Conservation (phyloP, 2,113 vertebrate species). For the Cygnus atratus region DNA sequence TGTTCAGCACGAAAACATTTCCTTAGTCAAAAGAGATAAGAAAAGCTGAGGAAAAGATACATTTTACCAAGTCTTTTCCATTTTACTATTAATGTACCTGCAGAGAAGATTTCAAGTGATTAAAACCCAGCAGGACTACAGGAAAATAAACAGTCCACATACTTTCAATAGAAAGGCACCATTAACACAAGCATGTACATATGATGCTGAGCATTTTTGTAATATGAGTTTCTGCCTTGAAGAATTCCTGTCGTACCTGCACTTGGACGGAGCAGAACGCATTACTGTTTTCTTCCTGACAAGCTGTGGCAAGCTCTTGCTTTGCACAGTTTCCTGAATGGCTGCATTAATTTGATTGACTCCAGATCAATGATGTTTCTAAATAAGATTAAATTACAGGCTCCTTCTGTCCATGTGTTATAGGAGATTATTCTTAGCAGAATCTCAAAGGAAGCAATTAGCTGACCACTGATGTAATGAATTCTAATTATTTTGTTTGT, state of each 20-base stretch:
- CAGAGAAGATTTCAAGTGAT: not conserved
- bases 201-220: not conserved
- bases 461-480: conserved; percentile 68
- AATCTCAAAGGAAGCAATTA: conserved; percentile 64
- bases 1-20: not conserved
- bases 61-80: not conserved
- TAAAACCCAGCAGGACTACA: not conserved
- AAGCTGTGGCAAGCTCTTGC: not conserved
- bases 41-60: not conserved
- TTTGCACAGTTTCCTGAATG: not conserved
- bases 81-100: not conserved
- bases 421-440: conserved; percentile 25
- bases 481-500: conserved; percentile 74
- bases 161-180: not conserved
- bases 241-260: not conserved
- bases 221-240: not conserved
- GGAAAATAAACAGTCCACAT: not conserved
- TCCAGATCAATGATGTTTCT: not conserved
- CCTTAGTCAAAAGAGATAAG: not conserved
- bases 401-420: conserved; percentile 6
- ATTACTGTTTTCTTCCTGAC: not conserved
- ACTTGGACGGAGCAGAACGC: not conserved
- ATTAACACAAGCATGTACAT: not conserved
- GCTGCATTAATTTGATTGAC: conserved; percentile 11
- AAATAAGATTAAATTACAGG: conserved; percentile 40